A percentile compares a stretch with the other conserved stretches of the same genome.
phyloP scores from a whole-genome alignment of 1,140 invertebrate genomes.

The Apis mellifera region DNA sequence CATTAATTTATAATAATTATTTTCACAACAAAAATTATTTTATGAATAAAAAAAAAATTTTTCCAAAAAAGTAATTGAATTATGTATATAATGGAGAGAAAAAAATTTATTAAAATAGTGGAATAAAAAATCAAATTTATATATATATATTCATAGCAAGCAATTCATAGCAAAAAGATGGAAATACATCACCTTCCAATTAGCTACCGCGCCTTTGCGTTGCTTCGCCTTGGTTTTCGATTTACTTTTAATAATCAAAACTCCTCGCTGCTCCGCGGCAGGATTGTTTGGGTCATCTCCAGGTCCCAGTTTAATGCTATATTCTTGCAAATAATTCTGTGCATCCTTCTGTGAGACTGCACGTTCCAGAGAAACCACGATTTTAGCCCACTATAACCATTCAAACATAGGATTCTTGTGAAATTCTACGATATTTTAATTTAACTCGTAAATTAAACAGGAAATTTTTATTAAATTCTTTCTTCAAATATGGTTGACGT shows the following conservation, averaged over 20 bases:
- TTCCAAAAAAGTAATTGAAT: too few relatives aligned
- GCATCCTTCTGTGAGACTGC: conserved; percentile 94
- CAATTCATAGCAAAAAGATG: not conserved
- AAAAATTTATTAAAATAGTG: not conserved
- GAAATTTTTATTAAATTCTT: not conserved
- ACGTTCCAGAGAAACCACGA: conserved; percentile 96
- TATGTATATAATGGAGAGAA: not conserved
- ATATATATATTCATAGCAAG: too few relatives aligned
- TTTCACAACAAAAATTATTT: too few relatives aligned
- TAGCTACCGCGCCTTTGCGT: conserved; percentile 96
- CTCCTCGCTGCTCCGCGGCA: conserved; percentile 91
- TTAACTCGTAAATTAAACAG: not conserved
- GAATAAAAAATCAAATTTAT: not conserved
- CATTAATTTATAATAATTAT: too few relatives aligned
- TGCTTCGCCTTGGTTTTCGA: conserved; percentile 97
- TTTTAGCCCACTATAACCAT: conserved; percentile 94
- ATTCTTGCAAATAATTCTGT: conserved; percentile 95
- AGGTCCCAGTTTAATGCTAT: conserved; percentile 94
- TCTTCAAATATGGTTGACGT: not conserved
- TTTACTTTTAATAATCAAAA: conserved; percentile 99
- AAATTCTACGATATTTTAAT: conserved; percentile 3
- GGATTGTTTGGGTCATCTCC: conserved; percentile 88
- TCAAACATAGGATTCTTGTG: not conserved
- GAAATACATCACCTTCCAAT: conserved; percentile 93
- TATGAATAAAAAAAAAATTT: too few relatives aligned